Base-by-base conservation (phyloP, 2,113 vertebrate genomes). In the Proterorhinus semilunaris region DNA sequence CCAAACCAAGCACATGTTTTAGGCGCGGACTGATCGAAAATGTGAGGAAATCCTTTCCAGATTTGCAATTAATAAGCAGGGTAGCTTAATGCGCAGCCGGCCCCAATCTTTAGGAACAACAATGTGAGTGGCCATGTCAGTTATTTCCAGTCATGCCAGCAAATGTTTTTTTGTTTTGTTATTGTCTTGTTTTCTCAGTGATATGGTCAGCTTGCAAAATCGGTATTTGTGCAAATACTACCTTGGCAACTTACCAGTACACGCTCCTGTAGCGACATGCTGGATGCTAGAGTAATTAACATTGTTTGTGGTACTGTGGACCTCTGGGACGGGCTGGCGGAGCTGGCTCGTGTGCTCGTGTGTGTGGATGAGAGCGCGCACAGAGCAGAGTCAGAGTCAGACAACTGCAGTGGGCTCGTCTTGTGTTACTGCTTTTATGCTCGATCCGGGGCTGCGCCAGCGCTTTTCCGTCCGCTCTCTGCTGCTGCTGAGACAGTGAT, bases 381-480 rank as follows among this genome's bases (percentile, higher is more conserved):
- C 47, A 71, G 53, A 36, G 74, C 27, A 36, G 3, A 36, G 27
- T 36, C 9, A 6, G 50, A 51, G 50, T 12, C 49, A 51, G 83
- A 86, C 86, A 76, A 74, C 89, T 61, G 88, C 90, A 91, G 87
- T 88, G 86, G 75, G 78, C 65, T 76, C 27, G 47, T 45, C 16
- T 68, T 36, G 1, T 4, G 1, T 36, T 36, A 36, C 27, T 36
- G 27, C 27, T 36, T 53, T 63, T 84, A 87, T 84, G 47, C 90
- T 86, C 67, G 86, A 89, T 90, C 86, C 84, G 80, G 87, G 90
- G 90, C 84, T 55, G 65, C 62, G 71, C 62, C 73, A 70, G 16
- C 74, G 8, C 71, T 8, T 63, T 17, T 72, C 75, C 44, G 76
- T 80, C 49, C 72, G 78, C 66, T 72, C 48, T 64, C 74, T 65